Evolutionary conservation across 2,113 vertebrate genomes (phyloP), one percentile per base, ranked within the genome.

Genomic region (Petromus typicus): DNA sequence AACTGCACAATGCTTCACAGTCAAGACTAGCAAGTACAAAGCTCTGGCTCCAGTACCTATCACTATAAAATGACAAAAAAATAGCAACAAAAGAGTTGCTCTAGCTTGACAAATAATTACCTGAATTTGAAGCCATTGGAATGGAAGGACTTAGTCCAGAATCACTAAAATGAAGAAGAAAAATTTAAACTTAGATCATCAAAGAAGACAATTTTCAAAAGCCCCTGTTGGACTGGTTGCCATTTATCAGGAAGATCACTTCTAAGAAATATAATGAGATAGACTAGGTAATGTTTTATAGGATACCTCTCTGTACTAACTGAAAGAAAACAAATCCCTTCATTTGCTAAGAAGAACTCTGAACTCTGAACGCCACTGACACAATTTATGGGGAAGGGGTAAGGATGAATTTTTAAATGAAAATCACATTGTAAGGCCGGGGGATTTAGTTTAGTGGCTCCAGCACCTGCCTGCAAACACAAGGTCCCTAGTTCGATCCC

Each of bases 111-210:
- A 95, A 86, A 92, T 14, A 97, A 57, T 98, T 98, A 99, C 99
- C 99, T 99, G 99, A 99, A 94, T 99, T 99, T 2, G 99, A 99
- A 98, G 99, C 98, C 89, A 99, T 97, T 32, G 99, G 99, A 94
- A 99, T 97, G 1, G 99, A 98, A 95, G 99, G 99, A 98, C 98
- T 99, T 97, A 99, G 98, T 96, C 99, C 99, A 2, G 99, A 99
- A 87, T 99, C 99, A 94, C 99, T 99, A 98, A 56, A 98, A 98
- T 93, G 94, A 97, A 98, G 78, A 81, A 97, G 43, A 94, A 20
- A 40, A 93, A 93, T 91, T 88, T 91, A 92, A 94, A 86, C 20
- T 83, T 63, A 78, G 30, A 66, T 89, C 57, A 94, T 71, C 40
- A 82, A 83, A 95, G 73, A 90, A 89, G 59, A 16, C 45, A 86